Evolutionary conservation across 2,888 invertebrate genomes (phyloP).

Genomic region (Pomacea canaliculata): DNA sequence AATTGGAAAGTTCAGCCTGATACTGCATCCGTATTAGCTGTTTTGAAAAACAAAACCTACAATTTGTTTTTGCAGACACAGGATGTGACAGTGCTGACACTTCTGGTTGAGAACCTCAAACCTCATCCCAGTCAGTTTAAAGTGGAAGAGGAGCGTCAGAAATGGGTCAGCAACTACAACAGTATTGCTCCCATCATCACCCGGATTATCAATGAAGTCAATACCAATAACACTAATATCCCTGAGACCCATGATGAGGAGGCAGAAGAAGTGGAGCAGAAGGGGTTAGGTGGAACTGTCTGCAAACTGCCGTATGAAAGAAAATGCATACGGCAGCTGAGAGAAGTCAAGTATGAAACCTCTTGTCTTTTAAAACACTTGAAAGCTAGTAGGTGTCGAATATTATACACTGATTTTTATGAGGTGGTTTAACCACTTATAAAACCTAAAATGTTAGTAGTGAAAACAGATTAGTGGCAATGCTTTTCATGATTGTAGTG

Average conservation of each 20-base stretch:
- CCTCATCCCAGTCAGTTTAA: slow-evolving; percentile 39
- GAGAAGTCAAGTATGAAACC: not conserved
- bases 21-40: no score
- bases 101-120: slow-evolving; percentile 42
- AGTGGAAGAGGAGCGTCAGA: slow-evolving; percentile 30
- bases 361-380: not conserved
- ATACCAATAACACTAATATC: not conserved
- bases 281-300: not conserved
- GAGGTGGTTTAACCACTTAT: no score
- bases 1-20: no score
- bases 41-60: no score
- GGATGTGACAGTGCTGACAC: slow-evolving; percentile 39
- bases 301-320: slow-evolving; percentile 8
- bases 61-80: slow-evolving; percentile 32
- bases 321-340: slow-evolving; percentile 10
- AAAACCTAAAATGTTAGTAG: no score
- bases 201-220: slow-evolving; percentile 32
- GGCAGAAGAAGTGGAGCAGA: not conserved
- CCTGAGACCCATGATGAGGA: not conserved
- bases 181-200: slow-evolving; percentile 44
- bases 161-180: slow-evolving; percentile 48
- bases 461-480: no score
- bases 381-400: no score
- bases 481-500: no score
- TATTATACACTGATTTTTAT: no score